Evolutionary conservation across 2,888 invertebrate species (phyloP), one percentile per base, ranked within the genome.

Genomic region (Coremacera marginata): DNA sequence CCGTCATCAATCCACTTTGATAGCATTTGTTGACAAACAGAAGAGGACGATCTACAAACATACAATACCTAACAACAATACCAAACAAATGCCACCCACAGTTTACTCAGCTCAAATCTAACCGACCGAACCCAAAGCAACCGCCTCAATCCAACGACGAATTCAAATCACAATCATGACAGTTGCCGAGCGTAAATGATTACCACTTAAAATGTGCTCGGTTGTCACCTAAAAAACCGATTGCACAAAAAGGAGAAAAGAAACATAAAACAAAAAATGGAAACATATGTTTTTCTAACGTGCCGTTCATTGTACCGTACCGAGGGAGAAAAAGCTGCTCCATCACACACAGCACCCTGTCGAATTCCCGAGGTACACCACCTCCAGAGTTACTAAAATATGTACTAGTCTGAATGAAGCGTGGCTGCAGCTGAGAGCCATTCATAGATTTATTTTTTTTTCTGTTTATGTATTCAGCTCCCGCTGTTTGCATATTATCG

Each of bases 181-280:
- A 55, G 67, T 67, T 67, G 27, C 65, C 65, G 55, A 89, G 88
- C 88, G 88, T 88, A 88, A 89, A 88, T 89, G 89, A 88, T 89
- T 88, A 87, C 88, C 88, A 88, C 89, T 89, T 88, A 88, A 89
- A 88, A 84, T 85, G 88, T 88, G 86, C 86, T 88, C 87, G 87
- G 85, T 83, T 88, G 87, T 87, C 88, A 88, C 86, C 88, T 88
- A 88, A 87, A 87, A 89, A 86, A 71, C 63, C 19, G 65, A 73
- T 63, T 63, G 63, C 62, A 31, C 31, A 44, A 44, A 44, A 44
- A 44, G 7, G 7, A 44, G 11, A 44, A 11, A 44, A 11, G 11
- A 44, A 44, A 44, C 1, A 1, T 2, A 2, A 14, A 44, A 44
- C 44, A 44, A 44, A 44, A 49, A 73, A 65, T 49, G 31, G 73